Base-by-base conservation (phyloP, 2,797 vertebrate species). In the Pangasius krempfi region DNA sequence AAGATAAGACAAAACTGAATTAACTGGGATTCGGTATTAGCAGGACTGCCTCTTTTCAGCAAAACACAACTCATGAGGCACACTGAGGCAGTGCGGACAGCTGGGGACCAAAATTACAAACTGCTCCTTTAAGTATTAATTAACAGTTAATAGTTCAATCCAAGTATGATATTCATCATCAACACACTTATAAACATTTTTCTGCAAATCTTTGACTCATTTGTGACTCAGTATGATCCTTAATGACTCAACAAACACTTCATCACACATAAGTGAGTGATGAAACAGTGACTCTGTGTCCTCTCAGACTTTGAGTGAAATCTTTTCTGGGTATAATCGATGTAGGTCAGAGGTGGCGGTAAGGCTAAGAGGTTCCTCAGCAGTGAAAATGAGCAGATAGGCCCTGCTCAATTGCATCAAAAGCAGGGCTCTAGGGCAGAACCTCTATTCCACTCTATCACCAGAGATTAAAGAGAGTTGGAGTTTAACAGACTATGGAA, bases 191-290 rank as follows among this genome's bases (percentile, higher is more conserved):
- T 27, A 14, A 52, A 33, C 3, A 0, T 52, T 52, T 25, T 14
- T 52, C 40, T 52, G 70, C 40, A 76, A n/a, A 56, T 40, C 22
- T 56, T 33, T 44, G 66, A 73, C 47, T 44, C 40, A 13, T 60
- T 3, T 33, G 40, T 50, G 85, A 56, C 79, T 50, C 66, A 27
- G 7, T 76, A 14, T 52, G 37, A 58, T 73, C 25, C 54, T 73
- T 13, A 47, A 14, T 79, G 81, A 54, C 70, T 66, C 40, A 88
- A 72, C 89, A 84, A 47, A 64, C 80, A 54, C 80, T 66, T 13
- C 87, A 87, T 86, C 89, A 89, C 25, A 84, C 33, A 72, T 80
- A 78, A 84, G 62, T 56, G 84, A 87, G 47, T 40, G 73, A 87
- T 37, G 30, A 33, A 90, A 30, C 64, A 62, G 37, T 5, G 78